Evolutionary conservation across 2,113 vertebrate species (phyloP).

Genomic region (Myotis davidii): DNA sequence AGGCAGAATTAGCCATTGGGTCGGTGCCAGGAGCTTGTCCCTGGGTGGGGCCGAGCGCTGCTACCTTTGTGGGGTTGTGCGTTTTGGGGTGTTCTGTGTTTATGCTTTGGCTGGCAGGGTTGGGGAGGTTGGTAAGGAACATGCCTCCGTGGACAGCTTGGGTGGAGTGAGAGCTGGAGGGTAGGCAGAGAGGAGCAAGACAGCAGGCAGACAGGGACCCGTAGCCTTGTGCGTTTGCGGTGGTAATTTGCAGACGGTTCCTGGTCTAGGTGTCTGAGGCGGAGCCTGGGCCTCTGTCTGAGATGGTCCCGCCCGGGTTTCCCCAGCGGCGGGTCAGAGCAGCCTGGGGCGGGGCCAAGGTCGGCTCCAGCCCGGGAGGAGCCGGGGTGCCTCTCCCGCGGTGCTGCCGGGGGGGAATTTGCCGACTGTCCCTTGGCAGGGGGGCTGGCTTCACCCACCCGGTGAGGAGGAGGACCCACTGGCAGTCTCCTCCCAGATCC

Average conservation of each 20-base stretch:
- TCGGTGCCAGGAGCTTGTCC: neutral
- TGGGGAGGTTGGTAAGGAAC: neutral
- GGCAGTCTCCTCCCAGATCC: slow-evolving; percentile 69
- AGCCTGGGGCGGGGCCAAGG: slow-evolving; percentile 63
- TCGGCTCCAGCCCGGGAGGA: slow-evolving; percentile 55
- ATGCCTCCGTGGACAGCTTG: neutral
- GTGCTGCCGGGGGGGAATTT: slow-evolving; percentile 81
- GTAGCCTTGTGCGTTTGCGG: neutral
- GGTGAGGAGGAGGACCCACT: neutral
- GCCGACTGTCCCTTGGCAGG: slow-evolving; percentile 86
- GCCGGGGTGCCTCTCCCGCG: slow-evolving; percentile 43
- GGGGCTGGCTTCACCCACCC: slow-evolving; percentile 78
- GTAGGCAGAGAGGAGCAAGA: neutral
- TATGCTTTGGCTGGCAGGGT: neutral
- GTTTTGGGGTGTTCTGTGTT: slow-evolving; percentile 1
- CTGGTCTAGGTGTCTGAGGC: slow-evolving; percentile 52
- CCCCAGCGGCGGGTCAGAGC: neutral
- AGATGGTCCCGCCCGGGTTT: neutral
- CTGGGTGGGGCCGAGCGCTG: neutral
- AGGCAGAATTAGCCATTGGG: neutral
- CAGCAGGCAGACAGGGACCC: slow-evolving; percentile 13
- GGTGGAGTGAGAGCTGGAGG: neutral
- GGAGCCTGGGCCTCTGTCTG: neutral
- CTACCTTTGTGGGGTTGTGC: neutral
- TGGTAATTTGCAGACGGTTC: slow-evolving; percentile 65